Base-by-base conservation (phyloP, 1,140 invertebrate genomes). In the Eriocheir sinensis region DNA sequence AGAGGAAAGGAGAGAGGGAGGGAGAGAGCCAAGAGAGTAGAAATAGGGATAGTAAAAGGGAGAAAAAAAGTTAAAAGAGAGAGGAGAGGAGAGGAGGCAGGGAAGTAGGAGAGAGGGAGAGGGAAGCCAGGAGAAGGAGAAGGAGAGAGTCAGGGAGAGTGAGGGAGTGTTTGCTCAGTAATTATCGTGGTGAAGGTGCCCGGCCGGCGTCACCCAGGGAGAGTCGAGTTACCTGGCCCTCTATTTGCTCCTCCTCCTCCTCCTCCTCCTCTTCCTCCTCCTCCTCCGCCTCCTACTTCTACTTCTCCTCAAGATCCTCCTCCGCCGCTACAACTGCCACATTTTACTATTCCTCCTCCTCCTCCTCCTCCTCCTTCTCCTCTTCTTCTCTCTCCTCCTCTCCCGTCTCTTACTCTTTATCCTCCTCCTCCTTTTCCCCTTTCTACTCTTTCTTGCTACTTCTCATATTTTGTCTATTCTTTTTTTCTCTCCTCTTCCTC, bases 241-340 rank as follows among this genome's bases (percentile, higher is more conserved):
- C 60, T 72, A 72, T 72, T 72, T 72, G 60, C 60, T 72, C 60
- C 60, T 72, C 60, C 60, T 17, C 60, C 60, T 72, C 60, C 60
- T 72, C 60, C 60, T 72, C 60, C 60, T 72, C 60, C 60, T 72
- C 60, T n/a, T 72, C 60, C 60, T n/a, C 17, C 27, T 72, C 60
- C 60, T 72, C 60, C 60, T 72, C 60, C 60, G 27, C 17, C 60
- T 72, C n/a, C 21, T 72, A 3, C 60, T n/a, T n/a, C 60, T 72
- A 21, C 60, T n/a, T n/a, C 60, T 72, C 60, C 60, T 72, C 21
- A 12, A 21, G 0, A 3, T 72, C 21, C 0, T n/a, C 60, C 60
- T 72, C n/a, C n/a, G n/a, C n/a, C n/a, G n/a, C n/a, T n/a, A n/a
- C n/a, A n/a, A n/a, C n/a, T n/a, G n/a, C n/a, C n/a, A n/a, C n/a